phyloP scores from a whole-genome alignment of 2,797 vertebrate genomes.

The Dipus sagitta region DNA sequence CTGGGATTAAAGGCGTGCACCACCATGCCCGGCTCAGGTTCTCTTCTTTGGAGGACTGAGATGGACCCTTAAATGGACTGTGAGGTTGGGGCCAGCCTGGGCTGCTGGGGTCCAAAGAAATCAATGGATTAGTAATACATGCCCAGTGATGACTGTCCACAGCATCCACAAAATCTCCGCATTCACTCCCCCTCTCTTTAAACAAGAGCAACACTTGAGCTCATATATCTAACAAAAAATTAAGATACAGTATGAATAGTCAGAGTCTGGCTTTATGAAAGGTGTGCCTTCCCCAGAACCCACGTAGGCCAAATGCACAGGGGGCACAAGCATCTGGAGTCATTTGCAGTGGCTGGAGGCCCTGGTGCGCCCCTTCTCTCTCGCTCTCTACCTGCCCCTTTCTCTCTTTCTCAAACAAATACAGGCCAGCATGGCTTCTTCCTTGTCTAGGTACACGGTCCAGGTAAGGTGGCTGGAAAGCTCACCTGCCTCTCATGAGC shows the following conservation, averaged over 20 bases:
- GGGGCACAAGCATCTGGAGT: too few species aligned
- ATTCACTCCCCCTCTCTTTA: constrained; percentile 47
- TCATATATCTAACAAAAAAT: constrained; percentile 47
- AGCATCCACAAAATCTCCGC: not conserved
- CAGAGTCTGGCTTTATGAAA: constrained; percentile 32
- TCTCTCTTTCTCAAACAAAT: too few species aligned
- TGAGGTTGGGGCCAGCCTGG: not conserved
- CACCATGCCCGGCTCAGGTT: not conserved
- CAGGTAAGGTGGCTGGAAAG: not conserved
- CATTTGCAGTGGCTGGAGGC: too few species aligned
- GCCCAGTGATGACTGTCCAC: not conserved
- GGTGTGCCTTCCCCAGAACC: not conserved
- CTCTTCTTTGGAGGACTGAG: constrained; percentile 14
- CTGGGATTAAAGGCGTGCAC: too few species aligned
- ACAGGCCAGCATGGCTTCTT: not conserved
- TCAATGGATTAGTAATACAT: not conserved
- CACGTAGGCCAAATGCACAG: too few species aligned
- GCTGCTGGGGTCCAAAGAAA: constrained; percentile 23
- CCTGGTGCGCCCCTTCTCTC: too few species aligned
- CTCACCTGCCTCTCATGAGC: not conserved
- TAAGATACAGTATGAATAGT: not conserved
- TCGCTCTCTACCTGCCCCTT: too few species aligned
- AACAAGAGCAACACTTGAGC: constrained; percentile 38
- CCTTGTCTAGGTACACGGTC: not conserved
- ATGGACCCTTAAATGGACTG: not conserved